phyloP scores from a whole-genome alignment of 1,140 invertebrate genomes.

The Heterodera schachtii region DNA sequence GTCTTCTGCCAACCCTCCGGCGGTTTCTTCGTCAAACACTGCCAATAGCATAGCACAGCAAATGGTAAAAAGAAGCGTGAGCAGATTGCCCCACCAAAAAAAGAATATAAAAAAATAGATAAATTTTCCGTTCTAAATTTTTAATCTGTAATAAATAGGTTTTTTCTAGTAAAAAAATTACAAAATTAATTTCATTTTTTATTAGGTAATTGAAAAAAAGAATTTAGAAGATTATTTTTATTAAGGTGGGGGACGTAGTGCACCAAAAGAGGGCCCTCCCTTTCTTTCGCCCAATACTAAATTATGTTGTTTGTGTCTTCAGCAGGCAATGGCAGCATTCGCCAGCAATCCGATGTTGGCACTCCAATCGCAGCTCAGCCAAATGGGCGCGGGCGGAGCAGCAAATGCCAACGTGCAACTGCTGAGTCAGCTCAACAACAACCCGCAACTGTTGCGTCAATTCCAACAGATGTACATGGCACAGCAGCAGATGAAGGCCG shows the following conservation, averaged over 20 bases:
- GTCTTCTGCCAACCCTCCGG: background rate
- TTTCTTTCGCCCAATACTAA: too few species aligned
- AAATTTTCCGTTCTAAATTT: too few species aligned
- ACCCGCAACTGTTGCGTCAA: conserved; percentile 44
- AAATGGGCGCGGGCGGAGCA: conserved; percentile 30
- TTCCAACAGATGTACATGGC: conserved; percentile 37
- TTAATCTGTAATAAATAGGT: too few species aligned
- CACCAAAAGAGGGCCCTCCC: too few species aligned
- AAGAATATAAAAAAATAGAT: too few species aligned
- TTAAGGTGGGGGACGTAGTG: too few species aligned
- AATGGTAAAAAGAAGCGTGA: conserved; percentile 17
- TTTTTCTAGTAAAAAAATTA: too few species aligned
- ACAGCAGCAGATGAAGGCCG: conserved; percentile 40
- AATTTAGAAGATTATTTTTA: too few species aligned
- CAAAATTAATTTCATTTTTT: too few species aligned
- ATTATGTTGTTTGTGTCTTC: background rate
- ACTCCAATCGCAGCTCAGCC: conserved; percentile 22
- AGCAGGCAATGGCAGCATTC: conserved; percentile 4
- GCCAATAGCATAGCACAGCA: conserved; percentile 32
- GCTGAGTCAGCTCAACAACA: conserved; percentile 40
- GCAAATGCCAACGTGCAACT: conserved; percentile 15
- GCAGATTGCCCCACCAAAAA: background rate
- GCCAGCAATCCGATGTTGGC: conserved; percentile 29
- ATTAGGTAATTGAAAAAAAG: too few species aligned
- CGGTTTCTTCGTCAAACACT: conserved; percentile 10